These are phyloP conservation scores for Anorthoa munda DNA, from an alignment of 2,888 invertebrate genomes.

Conservation along the genomic window DNA sequence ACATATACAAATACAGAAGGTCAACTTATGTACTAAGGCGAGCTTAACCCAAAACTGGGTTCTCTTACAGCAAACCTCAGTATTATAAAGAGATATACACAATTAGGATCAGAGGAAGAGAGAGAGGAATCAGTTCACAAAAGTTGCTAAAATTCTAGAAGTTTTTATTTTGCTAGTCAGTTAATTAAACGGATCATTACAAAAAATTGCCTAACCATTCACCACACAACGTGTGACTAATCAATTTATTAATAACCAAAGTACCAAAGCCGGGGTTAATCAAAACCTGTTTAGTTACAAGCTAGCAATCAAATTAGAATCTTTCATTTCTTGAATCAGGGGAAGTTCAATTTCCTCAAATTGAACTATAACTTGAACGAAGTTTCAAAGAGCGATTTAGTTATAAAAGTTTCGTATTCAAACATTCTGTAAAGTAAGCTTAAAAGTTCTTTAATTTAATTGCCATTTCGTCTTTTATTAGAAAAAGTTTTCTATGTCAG, in stretches of 20 bases:
- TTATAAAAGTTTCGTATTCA: slow-evolving; percentile 39
- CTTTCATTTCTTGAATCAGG: slow-evolving; percentile 1
- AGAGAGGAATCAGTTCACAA: too few species aligned
- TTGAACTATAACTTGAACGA: slow-evolving; percentile 37
- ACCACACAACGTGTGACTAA: neutral
- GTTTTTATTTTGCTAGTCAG: too few species aligned
- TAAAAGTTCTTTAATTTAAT: slow-evolving; percentile 45
- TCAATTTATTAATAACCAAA: neutral
- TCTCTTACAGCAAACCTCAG: too few species aligned
- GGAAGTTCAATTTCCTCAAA: slow-evolving; percentile 37
- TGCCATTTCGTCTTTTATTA: slow-evolving; percentile 9
- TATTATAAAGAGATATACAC: too few species aligned
- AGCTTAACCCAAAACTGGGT: too few species aligned
- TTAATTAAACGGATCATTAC: too few species aligned
- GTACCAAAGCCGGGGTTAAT: slow-evolving; percentile 1
- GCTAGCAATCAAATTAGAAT: slow-evolving; percentile 26
- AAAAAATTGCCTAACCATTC: neutral
- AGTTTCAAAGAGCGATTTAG: slow-evolving; percentile 28
- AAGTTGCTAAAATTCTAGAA: too few species aligned
- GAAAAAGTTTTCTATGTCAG: slow-evolving; percentile 3
- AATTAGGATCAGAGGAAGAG: too few species aligned
- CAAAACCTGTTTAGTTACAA: slow-evolving; percentile 6
- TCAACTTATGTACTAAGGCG: too few species aligned
- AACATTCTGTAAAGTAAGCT: slow-evolving; percentile 28
- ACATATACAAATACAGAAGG: too few species aligned